These are phyloP conservation scores for Phylloscopus trochiloides DNA, from an alignment of 2,113 vertebrate species.

Conservation along the genomic window DNA sequence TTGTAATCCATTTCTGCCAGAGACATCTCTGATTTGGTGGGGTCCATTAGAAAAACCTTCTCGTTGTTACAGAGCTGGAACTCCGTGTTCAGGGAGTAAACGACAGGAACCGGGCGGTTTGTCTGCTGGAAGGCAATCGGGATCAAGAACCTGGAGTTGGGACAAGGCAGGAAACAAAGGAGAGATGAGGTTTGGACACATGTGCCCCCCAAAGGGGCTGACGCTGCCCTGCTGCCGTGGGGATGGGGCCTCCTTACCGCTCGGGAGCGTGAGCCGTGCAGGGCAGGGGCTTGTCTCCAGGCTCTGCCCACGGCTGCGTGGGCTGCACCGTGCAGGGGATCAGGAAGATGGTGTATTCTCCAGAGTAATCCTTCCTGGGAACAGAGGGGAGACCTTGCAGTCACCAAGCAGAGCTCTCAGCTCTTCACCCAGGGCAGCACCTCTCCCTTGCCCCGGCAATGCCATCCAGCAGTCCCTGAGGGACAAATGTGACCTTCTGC, in stretches of 20 bases:
- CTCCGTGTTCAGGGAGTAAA: conserved; percentile 96
- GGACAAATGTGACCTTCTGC: neutral
- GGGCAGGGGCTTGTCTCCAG: conserved; percentile 90
- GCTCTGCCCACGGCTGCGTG: conserved; percentile 92
- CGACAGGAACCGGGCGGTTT: conserved; percentile 92
- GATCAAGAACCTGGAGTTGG: conserved; percentile 83
- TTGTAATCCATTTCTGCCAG: conserved; percentile 99
- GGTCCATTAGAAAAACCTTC: conserved; percentile 95
- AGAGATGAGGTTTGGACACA: neutral
- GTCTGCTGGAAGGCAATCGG: conserved; percentile 99
- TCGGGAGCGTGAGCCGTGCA: conserved; percentile 94
- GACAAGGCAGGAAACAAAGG: neutral
- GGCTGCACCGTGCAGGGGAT: conserved; percentile 96
- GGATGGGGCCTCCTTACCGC: conserved; percentile 71
- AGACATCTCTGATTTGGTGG: conserved; percentile 83
- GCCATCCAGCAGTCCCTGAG: neutral
- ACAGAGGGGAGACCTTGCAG: neutral
- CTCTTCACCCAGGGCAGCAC: neutral
- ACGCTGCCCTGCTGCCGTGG: fast-evolving
- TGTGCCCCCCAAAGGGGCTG: fast-evolving
- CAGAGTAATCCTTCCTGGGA: neutral
- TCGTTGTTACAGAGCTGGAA: conserved; percentile 98
- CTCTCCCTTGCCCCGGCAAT: neutral
- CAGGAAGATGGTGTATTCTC: conserved; percentile 69
- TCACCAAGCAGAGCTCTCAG: neutral